Conservation (phyloP, 2,888 invertebrate genomes). For the Camponotus fellah region DNA sequence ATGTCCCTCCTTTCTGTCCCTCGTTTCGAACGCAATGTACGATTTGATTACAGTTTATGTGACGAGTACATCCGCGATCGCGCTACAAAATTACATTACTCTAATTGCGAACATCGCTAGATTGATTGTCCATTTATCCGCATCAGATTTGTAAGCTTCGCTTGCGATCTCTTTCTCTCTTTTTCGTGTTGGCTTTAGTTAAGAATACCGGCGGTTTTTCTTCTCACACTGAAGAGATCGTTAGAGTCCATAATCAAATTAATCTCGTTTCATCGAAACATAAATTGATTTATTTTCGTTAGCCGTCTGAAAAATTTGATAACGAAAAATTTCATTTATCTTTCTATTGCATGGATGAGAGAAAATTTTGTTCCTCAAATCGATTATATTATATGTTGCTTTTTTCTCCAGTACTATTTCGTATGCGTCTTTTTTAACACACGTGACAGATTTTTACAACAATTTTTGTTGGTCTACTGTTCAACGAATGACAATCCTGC, state of each 20-base stretch:
- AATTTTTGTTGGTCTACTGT: constrained; percentile 27
- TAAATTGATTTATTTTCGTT: neutral
- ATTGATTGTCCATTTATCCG: constrained; percentile 12
- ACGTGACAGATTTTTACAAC: neutral
- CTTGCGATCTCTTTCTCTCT: neutral
- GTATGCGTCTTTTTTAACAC: constrained; percentile 13
- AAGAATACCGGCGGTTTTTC: constrained; percentile 39
- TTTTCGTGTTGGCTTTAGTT: neutral
- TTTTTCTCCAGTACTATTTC: neutral
- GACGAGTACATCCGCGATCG: constrained; percentile 23
- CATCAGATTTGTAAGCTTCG: constrained; percentile 23
- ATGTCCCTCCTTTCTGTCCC: too few species aligned
- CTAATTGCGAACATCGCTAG: constrained; percentile 43
- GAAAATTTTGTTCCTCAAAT: constrained; percentile 12
- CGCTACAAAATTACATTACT: constrained; percentile 35
- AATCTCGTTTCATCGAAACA: neutral
- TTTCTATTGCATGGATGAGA: neutral
- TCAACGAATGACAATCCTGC: neutral
- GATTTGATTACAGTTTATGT: constrained; percentile 38
- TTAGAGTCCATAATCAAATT: constrained; percentile 23
- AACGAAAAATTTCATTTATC: neutral
- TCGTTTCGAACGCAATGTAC: constrained; percentile 25
- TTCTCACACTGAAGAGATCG: neutral
- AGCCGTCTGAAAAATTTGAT: constrained; percentile 3
- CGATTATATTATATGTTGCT: constrained; percentile 12